Evolutionary conservation across 2,113 vertebrate species (phyloP), one percentile per base, ranked within the genome.

Genomic region (Grammomys surdaster): DNA sequence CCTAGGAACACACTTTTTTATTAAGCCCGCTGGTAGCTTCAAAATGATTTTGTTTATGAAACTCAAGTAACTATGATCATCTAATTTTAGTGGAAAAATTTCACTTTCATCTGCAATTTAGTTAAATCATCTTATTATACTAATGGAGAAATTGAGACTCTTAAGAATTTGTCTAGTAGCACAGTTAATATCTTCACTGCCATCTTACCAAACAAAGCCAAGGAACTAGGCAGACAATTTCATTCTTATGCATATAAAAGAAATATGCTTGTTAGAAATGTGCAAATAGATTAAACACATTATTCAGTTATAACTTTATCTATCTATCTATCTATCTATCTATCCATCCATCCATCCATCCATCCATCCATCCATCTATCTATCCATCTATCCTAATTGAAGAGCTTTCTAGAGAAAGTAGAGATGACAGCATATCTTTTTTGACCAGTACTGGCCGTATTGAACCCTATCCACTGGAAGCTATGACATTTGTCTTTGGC

Each of bases 61-160:
- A 78, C 12, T 93, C 4, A 5, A 54, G 9, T 43, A 90, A 24
- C 56, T 56, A 46, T 4, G 11, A n/a, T 13, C 16, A 40, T 85
- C 86, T 24, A n/a, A 46, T 69, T 88, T 88, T 75, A 77, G 60
- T 65, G 46, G 33, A 56, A 33, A 84, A 89, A 26, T 48, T 77
- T 60, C 7, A 65, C 63, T 96, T 88, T 33, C 11, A 72, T 63
- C 22, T 92, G 70, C 82, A 77, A 92, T 85, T 90, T 80, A 63
- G 76, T 92, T 93, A 81, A 73, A 43, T 67, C 8, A 16, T 96
- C 26, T 95, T 73, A 91, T 88, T 80, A 56, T 51, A 46, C 5
- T 89, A 26, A 63, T 69, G 54, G n/a, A 82, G 69, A 96, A 95
- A 95, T 73, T 72, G 67, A 95, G 67, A 82, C 24, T 13, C 13